Base-by-base conservation (phyloP, 2,113 vertebrate species). In the Microcebus murinus region DNA sequence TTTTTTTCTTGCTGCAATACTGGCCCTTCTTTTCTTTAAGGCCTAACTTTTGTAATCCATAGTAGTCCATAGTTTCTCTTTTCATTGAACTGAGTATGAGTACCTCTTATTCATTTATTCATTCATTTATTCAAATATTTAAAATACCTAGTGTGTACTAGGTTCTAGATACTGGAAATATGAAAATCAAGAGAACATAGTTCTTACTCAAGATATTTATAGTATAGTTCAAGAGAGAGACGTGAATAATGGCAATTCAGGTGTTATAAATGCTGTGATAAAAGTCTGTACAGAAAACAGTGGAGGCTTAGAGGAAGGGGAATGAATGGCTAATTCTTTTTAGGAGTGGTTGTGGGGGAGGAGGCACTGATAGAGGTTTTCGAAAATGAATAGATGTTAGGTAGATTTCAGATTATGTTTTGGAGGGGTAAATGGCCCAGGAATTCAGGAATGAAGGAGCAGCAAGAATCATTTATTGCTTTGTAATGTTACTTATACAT, bases 371-470 rank as follows among this genome's bases (percentile, higher is more conserved):
- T 48, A 52, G 23, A 76, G n/a, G 8, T 84, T 96, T 95, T 91
- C 39, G 80, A 36, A 39, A 57, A 45, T 65, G n/a, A 91, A n/a
- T 57, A 48, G 73, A 4, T 63, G 3, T 39, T 67, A 67, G 63
- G 65, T 89, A 31, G 45, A 74, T 95, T 93, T 93, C n/a, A 83
- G 9, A 74, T 91, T 82, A 39, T 92, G 3, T 81, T 91, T 88
- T 52, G 39, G 76, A 61, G 15, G 21, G 3, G 4, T 76, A 7
- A 50, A 63, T 71, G 70, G 29, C 27, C 39, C 57, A 63, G 61
- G 67, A 4, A 82, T 59, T 91, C 0, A 52, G 20, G 42, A 52
- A 29, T 95, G 71, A 87, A 48, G 74, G 27, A 89, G 29, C 52
- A 82, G 65, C 50, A 77, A 82, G 68, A 63, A 67, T 93, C 9